A percentile compares a stretch with the other conserved stretches of the same genome.
phyloP scores from a whole-genome alignment of 2,888 invertebrate species.

The Phasia obesa region DNA sequence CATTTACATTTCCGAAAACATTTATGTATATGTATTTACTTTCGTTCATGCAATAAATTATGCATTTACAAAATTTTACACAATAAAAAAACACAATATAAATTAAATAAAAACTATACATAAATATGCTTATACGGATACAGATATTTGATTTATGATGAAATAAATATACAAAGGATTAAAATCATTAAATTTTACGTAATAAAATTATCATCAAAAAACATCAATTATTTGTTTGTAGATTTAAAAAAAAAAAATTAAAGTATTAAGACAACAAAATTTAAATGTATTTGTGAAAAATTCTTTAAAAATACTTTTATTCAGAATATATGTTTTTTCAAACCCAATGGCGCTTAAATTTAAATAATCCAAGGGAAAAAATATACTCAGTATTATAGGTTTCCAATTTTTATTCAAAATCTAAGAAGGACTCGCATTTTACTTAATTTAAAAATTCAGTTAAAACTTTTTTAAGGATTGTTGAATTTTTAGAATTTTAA shows the following conservation, averaged over 20 bases:
- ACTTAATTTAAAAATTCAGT: no score
- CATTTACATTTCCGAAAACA: neutral
- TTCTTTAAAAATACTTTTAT: no score
- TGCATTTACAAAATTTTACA: constrained; percentile 65
- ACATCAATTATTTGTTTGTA: neutral
- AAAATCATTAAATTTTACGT: constrained; percentile 40
- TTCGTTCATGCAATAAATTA: constrained; percentile 56
- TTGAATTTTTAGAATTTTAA: no score
- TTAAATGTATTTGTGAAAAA: neutral
- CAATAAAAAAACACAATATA: constrained; percentile 52
- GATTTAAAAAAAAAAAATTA: neutral
- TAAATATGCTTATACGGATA: constrained; percentile 8
- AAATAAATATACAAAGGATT: constrained; percentile 19
- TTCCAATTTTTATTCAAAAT: no score
- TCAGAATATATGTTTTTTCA: no score
- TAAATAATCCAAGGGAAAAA: no score
- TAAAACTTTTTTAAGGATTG: no score
- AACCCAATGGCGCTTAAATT: no score
- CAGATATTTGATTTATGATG: constrained; percentile 57
- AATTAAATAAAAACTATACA: constrained; percentile 49
- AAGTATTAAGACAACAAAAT: neutral
- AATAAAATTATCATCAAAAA: constrained; percentile 13
- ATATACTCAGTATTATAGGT: no score
- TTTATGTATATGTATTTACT: constrained; percentile 23
- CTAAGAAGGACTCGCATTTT: no score